These are phyloP conservation scores for Brachionus rubens DNA, from an alignment of 1,140 invertebrate species.

Conservation along the genomic window DNA sequence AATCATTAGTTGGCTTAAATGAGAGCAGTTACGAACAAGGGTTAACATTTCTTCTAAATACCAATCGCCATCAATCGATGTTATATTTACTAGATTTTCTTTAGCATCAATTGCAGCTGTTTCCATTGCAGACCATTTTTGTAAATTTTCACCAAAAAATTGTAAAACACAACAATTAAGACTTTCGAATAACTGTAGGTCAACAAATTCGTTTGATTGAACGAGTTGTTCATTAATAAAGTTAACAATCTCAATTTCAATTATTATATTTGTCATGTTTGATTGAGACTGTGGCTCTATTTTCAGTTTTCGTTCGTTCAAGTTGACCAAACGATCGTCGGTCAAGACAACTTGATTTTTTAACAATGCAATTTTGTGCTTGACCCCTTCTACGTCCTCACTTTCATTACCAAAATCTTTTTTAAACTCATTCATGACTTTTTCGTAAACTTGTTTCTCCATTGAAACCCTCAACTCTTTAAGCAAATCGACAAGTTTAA, in stretches of 20 bases:
- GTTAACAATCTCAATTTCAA: background rate
- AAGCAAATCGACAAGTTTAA: background rate
- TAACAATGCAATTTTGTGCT: too few species aligned
- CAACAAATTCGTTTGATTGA: background rate
- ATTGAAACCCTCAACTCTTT: background rate
- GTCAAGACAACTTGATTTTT: too few species aligned
- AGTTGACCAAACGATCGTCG: background rate
- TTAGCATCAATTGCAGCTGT: background rate
- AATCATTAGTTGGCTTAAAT: background rate
- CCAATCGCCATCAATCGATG: slow-evolving; percentile 35
- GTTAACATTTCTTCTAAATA: slow-evolving; percentile 41
- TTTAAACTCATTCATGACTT: background rate
- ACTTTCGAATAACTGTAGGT: background rate
- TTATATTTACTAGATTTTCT: slow-evolving; percentile 12
- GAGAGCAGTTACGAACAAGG: background rate
- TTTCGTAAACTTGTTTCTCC: background rate
- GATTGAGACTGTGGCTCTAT: background rate
- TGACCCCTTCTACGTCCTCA: too few species aligned
- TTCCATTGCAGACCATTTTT: slow-evolving; percentile 41
- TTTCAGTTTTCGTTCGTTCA: background rate
- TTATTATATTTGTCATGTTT: too few species aligned
- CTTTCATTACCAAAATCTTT: background rate
- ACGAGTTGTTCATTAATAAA: background rate
- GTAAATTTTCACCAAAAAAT: slow-evolving; percentile 33
- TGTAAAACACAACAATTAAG: background rate